These are phyloP conservation scores for Ophion obscuratus DNA, from an alignment of 2,888 invertebrate genomes.

Conservation along the genomic window DNA sequence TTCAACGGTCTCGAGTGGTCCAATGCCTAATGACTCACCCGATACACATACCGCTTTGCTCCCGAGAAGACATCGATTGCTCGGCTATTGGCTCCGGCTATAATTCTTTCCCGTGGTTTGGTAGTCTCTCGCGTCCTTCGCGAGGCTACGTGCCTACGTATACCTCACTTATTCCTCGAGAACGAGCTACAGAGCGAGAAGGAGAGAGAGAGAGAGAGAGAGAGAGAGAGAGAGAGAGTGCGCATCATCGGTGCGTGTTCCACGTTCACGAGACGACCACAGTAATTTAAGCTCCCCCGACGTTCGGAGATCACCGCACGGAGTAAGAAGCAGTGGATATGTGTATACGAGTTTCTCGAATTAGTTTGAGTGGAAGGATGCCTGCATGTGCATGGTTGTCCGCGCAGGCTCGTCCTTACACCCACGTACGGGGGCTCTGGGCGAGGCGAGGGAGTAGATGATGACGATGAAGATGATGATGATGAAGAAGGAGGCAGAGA, in stretches of 20 bases:
- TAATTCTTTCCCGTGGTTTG: slow-evolving; percentile 55
- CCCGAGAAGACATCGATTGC: slow-evolving; percentile 61
- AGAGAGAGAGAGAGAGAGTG: slow-evolving; percentile 14
- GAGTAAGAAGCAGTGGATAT: slow-evolving; percentile 32
- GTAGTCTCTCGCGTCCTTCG: slow-evolving; percentile 56
- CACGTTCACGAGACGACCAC: slow-evolving; percentile 50
- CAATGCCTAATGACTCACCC: not conserved
- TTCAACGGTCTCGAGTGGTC: not conserved
- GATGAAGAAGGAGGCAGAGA: slow-evolving; percentile 36
- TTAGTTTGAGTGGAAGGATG: slow-evolving; percentile 58
- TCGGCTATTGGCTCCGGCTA: slow-evolving; percentile 53
- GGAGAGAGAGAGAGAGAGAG: slow-evolving; percentile 14
- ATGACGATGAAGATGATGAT: slow-evolving; percentile 48
- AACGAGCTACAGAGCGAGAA: not conserved
- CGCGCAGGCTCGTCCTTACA: slow-evolving; percentile 53
- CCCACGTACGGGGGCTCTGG: slow-evolving; percentile 52
- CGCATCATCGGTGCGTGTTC: slow-evolving; percentile 23
- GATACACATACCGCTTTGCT: slow-evolving; percentile 16
- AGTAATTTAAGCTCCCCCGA: slow-evolving; percentile 59
- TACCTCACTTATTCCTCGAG: slow-evolving; percentile 14
- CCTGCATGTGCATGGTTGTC: slow-evolving; percentile 29
- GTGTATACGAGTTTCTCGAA: slow-evolving; percentile 55
- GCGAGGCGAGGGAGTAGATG: slow-evolving; percentile 47
- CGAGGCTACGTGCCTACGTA: slow-evolving; percentile 50
- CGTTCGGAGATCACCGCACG: slow-evolving; percentile 34